Evolutionary conservation across 2,888 invertebrate species (phyloP).

Genomic region (Ethmia dodecea): DNA sequence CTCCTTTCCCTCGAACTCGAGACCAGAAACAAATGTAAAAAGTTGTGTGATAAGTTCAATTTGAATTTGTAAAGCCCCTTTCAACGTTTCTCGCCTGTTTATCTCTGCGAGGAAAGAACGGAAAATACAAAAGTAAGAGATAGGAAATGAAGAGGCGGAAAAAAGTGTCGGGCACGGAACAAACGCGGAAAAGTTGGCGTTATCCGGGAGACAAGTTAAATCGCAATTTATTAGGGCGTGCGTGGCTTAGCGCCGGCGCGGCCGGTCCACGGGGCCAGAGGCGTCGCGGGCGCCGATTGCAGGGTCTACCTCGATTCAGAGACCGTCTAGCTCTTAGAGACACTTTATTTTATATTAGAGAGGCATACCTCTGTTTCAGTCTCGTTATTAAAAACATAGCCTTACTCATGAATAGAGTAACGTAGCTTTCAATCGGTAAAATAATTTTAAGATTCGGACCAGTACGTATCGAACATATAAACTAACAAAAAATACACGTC

Average conservation of each 20-base stretch:
- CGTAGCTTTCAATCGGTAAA: too few species aligned
- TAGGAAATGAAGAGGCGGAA: conserved; percentile 78
- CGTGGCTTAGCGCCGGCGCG: conserved; percentile 54
- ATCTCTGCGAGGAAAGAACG: conserved; percentile 72
- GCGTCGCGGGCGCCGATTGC: conserved; percentile 22
- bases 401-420: too few species aligned
- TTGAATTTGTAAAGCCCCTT: conserved; percentile 79
- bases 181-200: conserved; percentile 75
- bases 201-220: conserved; percentile 77
- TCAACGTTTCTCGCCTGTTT: conserved; percentile 77
- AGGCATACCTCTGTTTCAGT: too few species aligned
- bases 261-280: conserved; percentile 26
- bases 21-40: conserved; percentile 78
- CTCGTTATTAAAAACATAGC: too few species aligned
- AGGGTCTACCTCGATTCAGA: too few species aligned
- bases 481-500: too few species aligned
- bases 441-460: too few species aligned
- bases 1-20: conserved; percentile 72
- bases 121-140: conserved; percentile 78
- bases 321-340: too few species aligned
- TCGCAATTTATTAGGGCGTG: conserved; percentile 76
- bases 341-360: too few species aligned
- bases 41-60: conserved; percentile 79
- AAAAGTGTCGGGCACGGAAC: conserved; percentile 76
- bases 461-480: too few species aligned